Percentiles rank a stretch among this genome's conserved stretches.
Evolutionary conservation across 2,888 invertebrate genomes (phyloP).

Genomic region (Mechanitis mazaeus): DNA sequence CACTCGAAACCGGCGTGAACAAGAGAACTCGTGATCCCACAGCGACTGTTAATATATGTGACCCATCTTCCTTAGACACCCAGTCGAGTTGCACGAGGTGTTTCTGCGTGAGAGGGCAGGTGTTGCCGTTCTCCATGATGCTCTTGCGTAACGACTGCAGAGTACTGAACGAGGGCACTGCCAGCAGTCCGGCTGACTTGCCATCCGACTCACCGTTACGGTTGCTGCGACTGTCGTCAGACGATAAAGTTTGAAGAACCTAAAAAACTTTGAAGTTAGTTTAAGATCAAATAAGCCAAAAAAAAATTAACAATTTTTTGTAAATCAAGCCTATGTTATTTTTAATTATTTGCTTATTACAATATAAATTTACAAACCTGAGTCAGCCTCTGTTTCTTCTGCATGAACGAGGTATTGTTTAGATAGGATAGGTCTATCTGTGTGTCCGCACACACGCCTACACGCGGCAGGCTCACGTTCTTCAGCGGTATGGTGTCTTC

Average conservation of each 20-base stretch:
- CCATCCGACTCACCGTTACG: conserved; percentile 75
- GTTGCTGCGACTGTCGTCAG: conserved; percentile 82
- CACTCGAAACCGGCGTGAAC: conserved; percentile 95
- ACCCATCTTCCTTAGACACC: conserved; percentile 99
- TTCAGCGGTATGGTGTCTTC: conserved; percentile 97
- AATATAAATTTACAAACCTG: conserved; percentile 63
- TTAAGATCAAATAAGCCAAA: background rate
- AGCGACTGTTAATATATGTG: conserved; percentile 97
- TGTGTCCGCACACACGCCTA: conserved; percentile 86
- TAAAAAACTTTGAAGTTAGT: conserved; percentile 28
- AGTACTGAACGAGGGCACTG: conserved; percentile 94
- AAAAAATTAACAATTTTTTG: background rate
- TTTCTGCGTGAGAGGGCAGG: conserved; percentile 92
- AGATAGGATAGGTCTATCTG: conserved; percentile 89
- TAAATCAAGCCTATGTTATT: no score
- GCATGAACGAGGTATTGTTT: conserved; percentile 86
- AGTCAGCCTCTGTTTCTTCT: conserved; percentile 88
- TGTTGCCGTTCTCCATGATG: conserved; percentile 94
- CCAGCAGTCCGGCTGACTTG: conserved; percentile 80
- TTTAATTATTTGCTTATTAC: background rate
- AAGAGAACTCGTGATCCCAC: conserved; percentile 95
- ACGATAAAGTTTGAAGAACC: conserved; percentile 87
- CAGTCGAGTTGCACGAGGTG: conserved; percentile 97
- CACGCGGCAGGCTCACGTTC: conserved; percentile 91
- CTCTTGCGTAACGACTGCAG: conserved; percentile 90